Evolutionary conservation across 2,113 vertebrate species (phyloP).

Genomic region (Onychostruthus taczanowskii): DNA sequence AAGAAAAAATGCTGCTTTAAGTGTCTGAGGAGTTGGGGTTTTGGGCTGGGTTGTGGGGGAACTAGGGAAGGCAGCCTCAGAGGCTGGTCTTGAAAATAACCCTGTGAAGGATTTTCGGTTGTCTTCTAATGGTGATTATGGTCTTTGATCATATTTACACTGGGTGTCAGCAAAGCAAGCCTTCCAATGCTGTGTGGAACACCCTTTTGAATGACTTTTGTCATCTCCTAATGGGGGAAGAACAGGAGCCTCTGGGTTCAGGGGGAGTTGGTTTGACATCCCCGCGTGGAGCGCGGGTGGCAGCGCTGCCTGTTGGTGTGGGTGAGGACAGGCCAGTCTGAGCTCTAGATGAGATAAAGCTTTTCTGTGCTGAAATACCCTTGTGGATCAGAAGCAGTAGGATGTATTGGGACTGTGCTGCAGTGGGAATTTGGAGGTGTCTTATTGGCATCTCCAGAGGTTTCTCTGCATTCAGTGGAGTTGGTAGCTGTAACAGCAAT

Average conservation of each 20-base stretch:
- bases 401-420: fast-evolving
- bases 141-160: not conserved
- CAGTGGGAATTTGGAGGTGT: not conserved
- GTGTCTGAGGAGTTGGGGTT: not conserved
- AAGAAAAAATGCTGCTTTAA: not conserved
- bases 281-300: fast-evolving
- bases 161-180: not conserved
- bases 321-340: not conserved
- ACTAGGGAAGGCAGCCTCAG: not conserved
- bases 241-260: not conserved
- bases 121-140: not conserved
- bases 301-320: not conserved
- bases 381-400: not conserved
- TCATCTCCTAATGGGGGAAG: not conserved
- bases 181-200: not conserved
- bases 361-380: not conserved
- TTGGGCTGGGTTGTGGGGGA: not conserved
- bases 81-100: not conserved
- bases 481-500: not conserved
- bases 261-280: not conserved
- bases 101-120: not conserved
- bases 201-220: not conserved
- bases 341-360: fast-evolving
- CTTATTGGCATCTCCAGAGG: not conserved
- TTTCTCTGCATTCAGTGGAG: not conserved